Percentiles rank a stretch among this genome's conserved stretches.
Conservation (phyloP, 2,113 vertebrate genomes). For the Machaerirhynchus nigripectus region DNA sequence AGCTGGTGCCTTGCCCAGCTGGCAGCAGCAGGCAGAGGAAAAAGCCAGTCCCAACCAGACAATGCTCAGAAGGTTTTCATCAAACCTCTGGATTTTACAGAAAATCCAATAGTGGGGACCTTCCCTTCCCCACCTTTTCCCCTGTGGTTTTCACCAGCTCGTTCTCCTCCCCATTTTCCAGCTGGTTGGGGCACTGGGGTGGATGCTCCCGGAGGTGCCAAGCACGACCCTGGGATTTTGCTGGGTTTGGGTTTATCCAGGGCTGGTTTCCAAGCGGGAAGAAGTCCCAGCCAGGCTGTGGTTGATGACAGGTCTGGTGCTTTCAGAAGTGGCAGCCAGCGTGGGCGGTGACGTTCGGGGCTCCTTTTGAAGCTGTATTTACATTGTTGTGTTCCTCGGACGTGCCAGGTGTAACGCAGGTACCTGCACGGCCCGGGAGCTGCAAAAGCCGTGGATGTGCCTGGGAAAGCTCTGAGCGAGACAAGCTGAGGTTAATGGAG, state of each 20-base stretch:
- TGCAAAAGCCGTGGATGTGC: not conserved
- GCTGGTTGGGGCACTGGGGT: fast-evolving
- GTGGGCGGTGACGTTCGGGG: not conserved
- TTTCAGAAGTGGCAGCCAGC: not conserved
- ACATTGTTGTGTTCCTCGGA: not conserved
- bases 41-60: not conserved
- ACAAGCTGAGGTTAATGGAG: not conserved
- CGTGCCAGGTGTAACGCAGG: not conserved
- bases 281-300: not conserved
- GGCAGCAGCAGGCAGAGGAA: not conserved
- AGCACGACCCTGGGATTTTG: not conserved
- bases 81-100: not conserved
- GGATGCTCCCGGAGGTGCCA: not conserved
- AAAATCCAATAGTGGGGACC: not conserved
- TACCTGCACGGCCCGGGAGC: not conserved
- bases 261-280: conserved; percentile 16
- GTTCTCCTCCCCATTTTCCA: fast-evolving
- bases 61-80: fast-evolving
- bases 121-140: not conserved
- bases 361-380: conserved; percentile 31
- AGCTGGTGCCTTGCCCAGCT: not conserved
- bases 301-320: conserved; percentile 19
- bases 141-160: not conserved
- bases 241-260: not conserved
- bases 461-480: not conserved